phyloP scores from a whole-genome alignment of 2,888 invertebrate species.

The Chalcis sispes region DNA sequence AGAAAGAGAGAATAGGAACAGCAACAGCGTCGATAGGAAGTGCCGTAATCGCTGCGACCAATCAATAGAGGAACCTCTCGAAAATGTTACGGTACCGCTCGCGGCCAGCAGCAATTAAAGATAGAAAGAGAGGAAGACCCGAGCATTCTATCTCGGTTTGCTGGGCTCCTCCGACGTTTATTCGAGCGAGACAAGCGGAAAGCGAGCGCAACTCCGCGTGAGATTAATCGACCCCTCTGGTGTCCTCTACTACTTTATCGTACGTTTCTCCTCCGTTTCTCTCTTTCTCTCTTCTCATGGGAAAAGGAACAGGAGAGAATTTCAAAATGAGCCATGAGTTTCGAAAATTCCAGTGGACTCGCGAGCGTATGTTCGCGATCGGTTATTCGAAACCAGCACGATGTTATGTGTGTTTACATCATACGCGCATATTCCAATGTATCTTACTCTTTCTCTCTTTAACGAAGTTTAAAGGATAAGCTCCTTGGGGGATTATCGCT shows the following conservation, averaged over 20 bases:
- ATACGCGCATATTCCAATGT: neutral
- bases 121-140: conserved; percentile 25
- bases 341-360: no score
- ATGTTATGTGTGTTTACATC: no score
- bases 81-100: conserved; percentile 58
- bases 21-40: conserved; percentile 7
- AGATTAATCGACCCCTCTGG: neutral
- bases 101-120: conserved; percentile 63
- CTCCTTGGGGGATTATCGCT: conserved; percentile 1
- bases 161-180: no score
- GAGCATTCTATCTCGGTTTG: conserved; percentile 23
- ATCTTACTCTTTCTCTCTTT: neutral
- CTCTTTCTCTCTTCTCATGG: no score
- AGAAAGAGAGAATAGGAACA: no score
- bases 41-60: conserved; percentile 56
- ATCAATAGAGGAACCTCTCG: conserved; percentile 63
- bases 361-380: no score
- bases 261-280: no score
- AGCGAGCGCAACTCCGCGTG: neutral
- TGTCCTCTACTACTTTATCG: no score
- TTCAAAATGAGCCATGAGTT: neutral
- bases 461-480: neutral
- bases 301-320: no score
- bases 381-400: no score
- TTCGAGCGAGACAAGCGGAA: no score